These are phyloP conservation scores for Pyrgilauda ruficollis DNA, from an alignment of 2,113 vertebrate species.

Conservation along the genomic window DNA sequence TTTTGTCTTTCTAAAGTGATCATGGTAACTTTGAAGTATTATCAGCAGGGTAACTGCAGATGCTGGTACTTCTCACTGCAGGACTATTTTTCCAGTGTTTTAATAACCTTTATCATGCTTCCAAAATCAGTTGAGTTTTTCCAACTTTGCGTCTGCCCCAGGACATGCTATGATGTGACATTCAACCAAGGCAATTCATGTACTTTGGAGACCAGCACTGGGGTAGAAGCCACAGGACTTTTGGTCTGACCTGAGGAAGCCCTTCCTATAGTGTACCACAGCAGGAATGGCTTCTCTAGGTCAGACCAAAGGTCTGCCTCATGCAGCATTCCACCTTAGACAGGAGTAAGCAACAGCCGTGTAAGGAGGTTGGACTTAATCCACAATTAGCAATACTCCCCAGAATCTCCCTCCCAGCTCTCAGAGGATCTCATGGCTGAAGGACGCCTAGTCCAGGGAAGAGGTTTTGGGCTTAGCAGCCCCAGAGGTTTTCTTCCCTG, in stretches of 20 bases:
- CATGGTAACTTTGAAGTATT: not conserved
- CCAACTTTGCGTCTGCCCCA: not conserved
- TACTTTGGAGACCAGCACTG: not conserved
- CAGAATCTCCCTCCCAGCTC: not conserved
- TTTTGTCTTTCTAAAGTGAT: not conserved
- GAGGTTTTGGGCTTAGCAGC: not conserved
- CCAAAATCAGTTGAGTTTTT: not conserved
- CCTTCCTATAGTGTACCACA: not conserved
- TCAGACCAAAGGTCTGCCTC: not conserved
- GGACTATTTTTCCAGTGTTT: not conserved
- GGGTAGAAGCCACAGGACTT: not conserved
- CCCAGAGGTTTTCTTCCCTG: not conserved
- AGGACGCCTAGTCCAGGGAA: not conserved
- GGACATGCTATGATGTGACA: not conserved
- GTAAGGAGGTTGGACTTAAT: not conserved
- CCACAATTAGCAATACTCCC: not conserved
- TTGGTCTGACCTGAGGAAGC: not conserved
- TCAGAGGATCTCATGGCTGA: not conserved
- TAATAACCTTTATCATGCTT: not conserved
- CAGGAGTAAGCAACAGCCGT: fast-evolving
- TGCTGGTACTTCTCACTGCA: not conserved
- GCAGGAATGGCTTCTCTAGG: not conserved
- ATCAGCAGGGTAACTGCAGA: not conserved
- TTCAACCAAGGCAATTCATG: not conserved
- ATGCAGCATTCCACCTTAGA: not conserved